Percentiles rank a stretch among this genome's conserved stretches.
These are phyloP conservation scores for Lamprotornis superbus DNA, from an alignment of 2,113 vertebrate species.

Conservation along the genomic window DNA sequence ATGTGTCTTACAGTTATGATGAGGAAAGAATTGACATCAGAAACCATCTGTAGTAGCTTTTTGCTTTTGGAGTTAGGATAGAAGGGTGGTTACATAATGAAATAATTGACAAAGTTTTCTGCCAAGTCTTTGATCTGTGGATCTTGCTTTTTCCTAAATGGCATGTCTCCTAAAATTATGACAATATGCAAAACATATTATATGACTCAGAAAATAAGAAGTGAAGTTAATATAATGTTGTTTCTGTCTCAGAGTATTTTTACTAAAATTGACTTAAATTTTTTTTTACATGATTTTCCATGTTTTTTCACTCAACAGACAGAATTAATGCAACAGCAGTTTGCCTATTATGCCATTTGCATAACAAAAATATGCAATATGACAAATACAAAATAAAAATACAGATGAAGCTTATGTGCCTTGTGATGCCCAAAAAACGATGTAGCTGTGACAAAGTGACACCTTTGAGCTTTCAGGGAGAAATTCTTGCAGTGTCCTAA, in stretches of 20 bases:
- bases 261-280: neutral
- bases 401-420: neutral
- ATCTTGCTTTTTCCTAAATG: neutral
- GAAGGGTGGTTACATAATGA: neutral
- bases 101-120: neutral
- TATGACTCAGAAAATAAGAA: neutral
- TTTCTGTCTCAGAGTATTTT: neutral
- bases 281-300: neutral
- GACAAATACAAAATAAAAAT: neutral
- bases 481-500: neutral
- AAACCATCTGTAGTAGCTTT: neutral
- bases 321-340: neutral
- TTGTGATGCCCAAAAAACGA: accelerated
- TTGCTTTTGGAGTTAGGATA: neutral
- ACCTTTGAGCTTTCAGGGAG: neutral
- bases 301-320: neutral
- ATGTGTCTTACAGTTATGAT: neutral
- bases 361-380: neutral
- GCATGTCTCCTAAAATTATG: neutral
- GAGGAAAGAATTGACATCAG: neutral
- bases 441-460: neutral
- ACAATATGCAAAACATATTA: neutral
- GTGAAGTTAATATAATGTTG: neutral
- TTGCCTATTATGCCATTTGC: neutral
- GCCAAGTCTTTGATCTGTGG: slow-evolving; percentile 23